phyloP scores from a whole-genome alignment of 2,797 vertebrate species.

The Euphonia xanthogaster region DNA sequence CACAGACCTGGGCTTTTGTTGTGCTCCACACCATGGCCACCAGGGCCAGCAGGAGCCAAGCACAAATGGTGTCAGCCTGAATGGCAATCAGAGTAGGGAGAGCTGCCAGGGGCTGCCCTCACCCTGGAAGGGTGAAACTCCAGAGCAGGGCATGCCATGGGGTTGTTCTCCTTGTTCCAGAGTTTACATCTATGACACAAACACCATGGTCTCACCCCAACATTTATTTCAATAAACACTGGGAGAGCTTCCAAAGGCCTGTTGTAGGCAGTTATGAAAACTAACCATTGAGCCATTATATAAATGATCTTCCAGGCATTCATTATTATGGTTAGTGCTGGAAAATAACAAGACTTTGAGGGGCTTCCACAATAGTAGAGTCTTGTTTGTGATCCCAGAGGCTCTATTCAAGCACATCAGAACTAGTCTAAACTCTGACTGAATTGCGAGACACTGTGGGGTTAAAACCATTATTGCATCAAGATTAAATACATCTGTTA shows the following conservation, averaged over 20 bases:
- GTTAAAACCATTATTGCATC: slow-evolving; percentile 33
- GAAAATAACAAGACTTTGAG: not conserved
- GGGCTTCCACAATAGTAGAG: not conserved
- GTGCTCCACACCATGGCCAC: not conserved
- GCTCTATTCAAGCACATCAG: not conserved
- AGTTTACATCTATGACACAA: not conserved
- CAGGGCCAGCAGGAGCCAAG: not conserved
- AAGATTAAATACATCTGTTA: slow-evolving; percentile 52
- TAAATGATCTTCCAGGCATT: not conserved
- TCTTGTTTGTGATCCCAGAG: not conserved
- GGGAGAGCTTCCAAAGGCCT: slow-evolving; percentile 13
- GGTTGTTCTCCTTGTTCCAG: not conserved
- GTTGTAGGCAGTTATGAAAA: not conserved
- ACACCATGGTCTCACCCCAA: not conserved
- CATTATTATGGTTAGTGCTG: not conserved
- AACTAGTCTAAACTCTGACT: not conserved
- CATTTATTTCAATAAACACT: not conserved
- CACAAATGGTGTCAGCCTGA: not conserved
- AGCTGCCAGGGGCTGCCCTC: not conserved
- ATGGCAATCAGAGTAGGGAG: not conserved
- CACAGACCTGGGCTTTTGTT: not conserved
- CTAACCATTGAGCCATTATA: not conserved
- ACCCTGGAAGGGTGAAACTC: not conserved
- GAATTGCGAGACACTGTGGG: not conserved
- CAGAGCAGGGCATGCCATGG: not conserved